Evolutionary conservation across 2,113 vertebrate genomes (phyloP), one percentile per base, ranked within the genome.

Genomic region (Lathamus discolor): DNA sequence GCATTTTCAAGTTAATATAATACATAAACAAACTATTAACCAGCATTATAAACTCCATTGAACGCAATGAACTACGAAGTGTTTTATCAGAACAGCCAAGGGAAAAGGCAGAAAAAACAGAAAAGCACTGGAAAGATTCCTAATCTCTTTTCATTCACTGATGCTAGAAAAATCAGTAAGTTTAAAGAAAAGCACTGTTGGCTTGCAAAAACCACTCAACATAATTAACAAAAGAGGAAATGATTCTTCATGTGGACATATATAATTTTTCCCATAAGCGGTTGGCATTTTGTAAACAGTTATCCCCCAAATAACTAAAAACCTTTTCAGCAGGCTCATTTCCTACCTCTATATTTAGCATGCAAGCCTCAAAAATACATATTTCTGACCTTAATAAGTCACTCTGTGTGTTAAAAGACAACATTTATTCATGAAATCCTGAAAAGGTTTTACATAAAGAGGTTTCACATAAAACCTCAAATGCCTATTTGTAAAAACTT

Each of bases 321-420:
- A 61, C 44, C 52, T 89, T 79, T 73, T 77, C 84, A 87, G 51
- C 19, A 82, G 54, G 52, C 66, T 91, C 63, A 88, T 46, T 93
- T 92, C 74, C 91, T 83, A 89, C 77, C 66, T 95, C 92, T 92
- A 89, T 96, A 96, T 96, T 95, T 95, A 93, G 94, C 13, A 20
- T 51, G 27, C 69, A 59, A 92, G 80, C 94, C 92, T 93, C 96
- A 92, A 96, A 97, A 96, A 96, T 80, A 96, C 92, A 62, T 87
- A 95, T 93, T 97, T 96, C 77, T 91, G 88, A 89, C 96, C 95
- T 96, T 93, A 97, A 76, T 94, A 96, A 96, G 93, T 91, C 92
- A 93, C 81, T 96, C 86, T 28, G 31, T 1, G 2, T 72, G 88
- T 76, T 92, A 78, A 85, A 96, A 94, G 69, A 92, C 84, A 93